phyloP scores from a whole-genome alignment of 2,113 vertebrate species.

The Cololabis saira region DNA sequence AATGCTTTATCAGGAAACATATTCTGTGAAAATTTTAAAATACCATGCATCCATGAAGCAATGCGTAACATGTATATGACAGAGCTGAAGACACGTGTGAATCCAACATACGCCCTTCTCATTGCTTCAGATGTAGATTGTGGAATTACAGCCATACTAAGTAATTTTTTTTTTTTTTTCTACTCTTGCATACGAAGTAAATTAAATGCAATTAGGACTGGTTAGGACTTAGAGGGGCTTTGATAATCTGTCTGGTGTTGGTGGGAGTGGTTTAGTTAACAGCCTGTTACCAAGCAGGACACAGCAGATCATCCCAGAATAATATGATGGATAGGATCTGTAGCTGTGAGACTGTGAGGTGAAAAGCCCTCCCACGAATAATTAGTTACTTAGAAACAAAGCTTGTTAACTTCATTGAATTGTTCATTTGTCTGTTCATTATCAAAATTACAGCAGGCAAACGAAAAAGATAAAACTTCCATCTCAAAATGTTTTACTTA shows the following conservation, averaged over 20 bases:
- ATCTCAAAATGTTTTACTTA: neutral
- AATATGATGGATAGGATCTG: conserved; percentile 34
- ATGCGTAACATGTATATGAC: neutral
- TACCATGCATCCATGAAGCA: neutral
- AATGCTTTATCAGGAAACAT: too few species aligned
- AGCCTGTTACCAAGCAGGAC: conserved; percentile 59
- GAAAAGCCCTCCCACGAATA: neutral
- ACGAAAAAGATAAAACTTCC: neutral
- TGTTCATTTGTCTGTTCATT: too few species aligned
- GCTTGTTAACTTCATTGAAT: neutral
- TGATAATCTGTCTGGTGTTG: conserved; percentile 70
- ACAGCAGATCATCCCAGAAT: conserved; percentile 70
- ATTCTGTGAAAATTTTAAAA: too few species aligned
- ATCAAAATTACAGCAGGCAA: too few species aligned
- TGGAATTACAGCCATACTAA: conserved; percentile 74
- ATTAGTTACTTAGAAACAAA: neutral
- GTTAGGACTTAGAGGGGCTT: conserved; percentile 31
- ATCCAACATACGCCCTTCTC: conserved; percentile 29
- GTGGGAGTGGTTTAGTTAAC: conserved; percentile 12
- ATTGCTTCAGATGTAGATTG: conserved; percentile 68
- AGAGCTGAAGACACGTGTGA: conserved; percentile 4
- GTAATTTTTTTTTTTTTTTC: too few species aligned
- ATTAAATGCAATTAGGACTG: conserved; percentile 75
- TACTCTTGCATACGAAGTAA: conserved; percentile 75
- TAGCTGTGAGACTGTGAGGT: conserved; percentile 19